Percentiles rank a stretch among this genome's conserved stretches.
phyloP scores from a whole-genome alignment of 2,797 vertebrate species.

The Miichthys miiuy region DNA sequence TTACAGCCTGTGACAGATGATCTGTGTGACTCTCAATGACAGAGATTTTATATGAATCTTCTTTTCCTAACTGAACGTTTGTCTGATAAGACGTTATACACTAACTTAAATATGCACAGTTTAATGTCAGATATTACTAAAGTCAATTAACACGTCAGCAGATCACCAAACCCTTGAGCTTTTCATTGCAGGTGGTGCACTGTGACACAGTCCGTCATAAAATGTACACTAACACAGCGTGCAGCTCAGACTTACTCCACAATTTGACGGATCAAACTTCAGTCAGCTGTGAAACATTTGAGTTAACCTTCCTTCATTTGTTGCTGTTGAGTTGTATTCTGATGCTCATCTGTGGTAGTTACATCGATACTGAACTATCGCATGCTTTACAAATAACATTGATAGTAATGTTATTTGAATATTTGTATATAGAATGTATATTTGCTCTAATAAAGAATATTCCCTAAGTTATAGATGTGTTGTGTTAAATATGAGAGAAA shows the following conservation, averaged over 20 bases:
- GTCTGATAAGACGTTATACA: background rate
- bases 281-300: background rate
- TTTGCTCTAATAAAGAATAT: background rate
- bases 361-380: background rate
- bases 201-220: slow-evolving; percentile 14
- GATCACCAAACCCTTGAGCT: slow-evolving; percentile 50
- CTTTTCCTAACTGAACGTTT: background rate
- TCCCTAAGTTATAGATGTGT: background rate
- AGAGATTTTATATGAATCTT: background rate
- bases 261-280: background rate
- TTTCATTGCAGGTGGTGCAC: background rate
- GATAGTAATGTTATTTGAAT: too few species aligned
- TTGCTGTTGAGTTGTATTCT: background rate
- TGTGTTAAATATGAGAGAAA: background rate
- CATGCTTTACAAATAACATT: background rate
- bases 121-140: slow-evolving; percentile 35
- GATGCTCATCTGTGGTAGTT: too few species aligned
- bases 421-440: background rate
- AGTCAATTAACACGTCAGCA: background rate
- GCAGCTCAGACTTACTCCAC: background rate
- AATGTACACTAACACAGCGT: background rate
- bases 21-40: background rate
- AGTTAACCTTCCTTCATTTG: background rate
- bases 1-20: background rate
- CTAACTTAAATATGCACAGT: background rate